A percentile compares a stretch with the other conserved stretches of the same genome.
Evolutionary conservation across 1,140 invertebrate species (phyloP).

Genomic region (Apis cerana): DNA sequence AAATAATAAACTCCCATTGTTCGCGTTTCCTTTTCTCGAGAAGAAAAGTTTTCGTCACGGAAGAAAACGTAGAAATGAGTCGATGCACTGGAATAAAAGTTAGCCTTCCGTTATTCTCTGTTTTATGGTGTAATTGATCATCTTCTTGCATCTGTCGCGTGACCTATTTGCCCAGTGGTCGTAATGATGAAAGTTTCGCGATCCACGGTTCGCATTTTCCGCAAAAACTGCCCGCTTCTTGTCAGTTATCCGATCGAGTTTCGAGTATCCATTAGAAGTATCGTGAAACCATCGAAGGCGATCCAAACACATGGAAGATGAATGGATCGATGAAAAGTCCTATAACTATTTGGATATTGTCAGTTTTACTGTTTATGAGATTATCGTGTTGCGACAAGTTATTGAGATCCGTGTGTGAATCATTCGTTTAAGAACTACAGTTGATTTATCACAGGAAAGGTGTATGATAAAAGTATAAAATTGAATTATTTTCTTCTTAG

Average conservation of each 20-base stretch:
- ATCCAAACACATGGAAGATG: neutral
- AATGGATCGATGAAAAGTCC: neutral
- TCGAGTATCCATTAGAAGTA: conserved; percentile 31
- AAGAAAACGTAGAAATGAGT: neutral
- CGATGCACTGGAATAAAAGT: conserved; percentile 13
- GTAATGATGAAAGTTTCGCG: conserved; percentile 51
- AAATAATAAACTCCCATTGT: neutral
- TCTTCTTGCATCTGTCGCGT: conserved; percentile 13
- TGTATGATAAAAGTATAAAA: no score
- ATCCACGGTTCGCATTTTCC: conserved; percentile 4
- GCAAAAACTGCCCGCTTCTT: conserved; percentile 12
- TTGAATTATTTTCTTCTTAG: no score
- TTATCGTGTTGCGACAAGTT: neutral
- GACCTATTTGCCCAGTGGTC: neutral
- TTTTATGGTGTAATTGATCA: conserved; percentile 24
- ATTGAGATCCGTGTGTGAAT: no score
- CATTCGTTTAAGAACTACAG: no score
- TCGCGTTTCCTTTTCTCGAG: neutral
- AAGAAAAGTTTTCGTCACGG: neutral
- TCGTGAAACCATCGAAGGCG: conserved; percentile 13
- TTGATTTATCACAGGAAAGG: no score
- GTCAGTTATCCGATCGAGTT: neutral
- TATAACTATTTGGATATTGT: neutral
- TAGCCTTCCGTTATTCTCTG: neutral
- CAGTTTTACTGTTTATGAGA: no score